Conservation (phyloP, 2,888 invertebrate species). For the Tetramorium bicarinatum region DNA sequence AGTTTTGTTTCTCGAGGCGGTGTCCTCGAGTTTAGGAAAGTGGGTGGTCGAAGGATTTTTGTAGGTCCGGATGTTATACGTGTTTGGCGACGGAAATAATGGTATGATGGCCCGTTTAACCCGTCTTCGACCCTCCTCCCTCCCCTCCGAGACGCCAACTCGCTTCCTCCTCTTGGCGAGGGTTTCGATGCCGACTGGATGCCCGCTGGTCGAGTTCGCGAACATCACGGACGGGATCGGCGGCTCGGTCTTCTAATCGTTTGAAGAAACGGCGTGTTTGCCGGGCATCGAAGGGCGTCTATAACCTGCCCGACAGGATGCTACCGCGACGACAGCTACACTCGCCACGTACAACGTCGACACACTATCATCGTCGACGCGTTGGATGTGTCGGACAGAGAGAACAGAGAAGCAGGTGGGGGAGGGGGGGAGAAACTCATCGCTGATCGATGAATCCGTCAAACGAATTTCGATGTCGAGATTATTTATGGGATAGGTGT, state of each 20-base stretch:
- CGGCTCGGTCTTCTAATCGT: conserved; percentile 64
- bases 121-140: conserved; percentile 43
- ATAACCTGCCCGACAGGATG: conserved; percentile 72
- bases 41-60: conserved; percentile 59
- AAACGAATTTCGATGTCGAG: conserved; percentile 70
- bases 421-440: conserved; percentile 57
- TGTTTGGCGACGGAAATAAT: conserved; percentile 79
- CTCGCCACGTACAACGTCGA: conserved; percentile 46
- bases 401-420: conserved; percentile 56
- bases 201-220: conserved; percentile 24
- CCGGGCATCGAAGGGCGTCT: conserved; percentile 68
- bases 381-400: conserved; percentile 16
- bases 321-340: conserved; percentile 62
- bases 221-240: conserved; percentile 62
- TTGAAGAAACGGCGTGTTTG: conserved; percentile 75
- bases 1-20: conserved; percentile 31
- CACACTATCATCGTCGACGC: conserved; percentile 51
- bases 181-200: conserved; percentile 53
- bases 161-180: conserved; percentile 61
- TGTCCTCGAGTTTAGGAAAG: conserved; percentile 35
- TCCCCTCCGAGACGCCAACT: conserved; percentile 30
- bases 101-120: conserved; percentile 79
- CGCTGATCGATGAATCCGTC: conserved; percentile 73
- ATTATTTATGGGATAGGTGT: conserved; percentile 71
- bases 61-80: conserved; percentile 66